Base-by-base conservation (phyloP, 2,888 invertebrate genomes). In the Chloromyia formosa region DNA sequence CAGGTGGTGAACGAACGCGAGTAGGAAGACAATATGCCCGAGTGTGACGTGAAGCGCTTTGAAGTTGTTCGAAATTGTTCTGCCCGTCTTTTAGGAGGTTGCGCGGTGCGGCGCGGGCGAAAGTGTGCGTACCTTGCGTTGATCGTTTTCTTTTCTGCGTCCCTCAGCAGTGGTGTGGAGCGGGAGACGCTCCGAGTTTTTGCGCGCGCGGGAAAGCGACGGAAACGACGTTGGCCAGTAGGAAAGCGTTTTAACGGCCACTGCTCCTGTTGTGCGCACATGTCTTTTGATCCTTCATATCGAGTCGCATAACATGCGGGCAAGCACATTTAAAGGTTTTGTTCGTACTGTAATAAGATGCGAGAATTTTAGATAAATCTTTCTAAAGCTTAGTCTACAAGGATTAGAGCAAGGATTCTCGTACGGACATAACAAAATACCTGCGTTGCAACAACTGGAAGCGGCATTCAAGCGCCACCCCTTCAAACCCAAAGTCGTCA, bases 261-360 rank as follows among this genome's bases (percentile, higher is more conserved):
- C n/a, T n/a, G n/a, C n/a, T n/a, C n/a, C n/a, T n/a, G n/a, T n/a
- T n/a, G n/a, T n/a, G n/a, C n/a, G n/a, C 79, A 83, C 86, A 82
- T 60, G 83, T 82, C 35, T 82, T 92, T 74, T 88, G 86, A 83
- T 94, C 92, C 0, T 82, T 78, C 0, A 81, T 80, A 74, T 88
- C 88, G 35, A 96, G 86, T 56, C 92, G 90, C 93, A 94, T 95
- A 71, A 95, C 90, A 86, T 96, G 95, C 20, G 95, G 95, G 82
- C 95, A 95, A 78, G 93, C 94, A 85, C 95, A 95, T 78, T 87
- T 88, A 80, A 88, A 90, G 9, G 87, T 88, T 23, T 85, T 84
- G 78, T 91, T 89, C 14, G 89, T 87, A 82, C 90, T 85, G 4
- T 40, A 75, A 75, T 18, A 22, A n/a, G n/a, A n/a, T n/a, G n/a